Percentiles rank a stretch among this genome's conserved stretches.
phyloP scores from a whole-genome alignment of 2,113 vertebrate species.

The Mionectes macconnelli region DNA sequence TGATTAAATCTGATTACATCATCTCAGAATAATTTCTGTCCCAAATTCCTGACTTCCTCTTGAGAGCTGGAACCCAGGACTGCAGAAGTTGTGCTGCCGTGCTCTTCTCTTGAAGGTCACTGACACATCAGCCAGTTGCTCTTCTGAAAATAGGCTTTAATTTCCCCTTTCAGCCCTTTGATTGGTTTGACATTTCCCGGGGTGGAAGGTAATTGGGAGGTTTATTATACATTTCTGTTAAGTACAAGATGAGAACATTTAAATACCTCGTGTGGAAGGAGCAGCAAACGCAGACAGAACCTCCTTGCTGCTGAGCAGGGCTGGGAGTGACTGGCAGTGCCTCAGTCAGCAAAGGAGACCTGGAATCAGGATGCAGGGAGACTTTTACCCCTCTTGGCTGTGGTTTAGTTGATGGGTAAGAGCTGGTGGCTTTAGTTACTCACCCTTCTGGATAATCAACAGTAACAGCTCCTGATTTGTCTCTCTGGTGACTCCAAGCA shows the following conservation, averaged over 20 bases:
- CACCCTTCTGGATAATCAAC: not conserved
- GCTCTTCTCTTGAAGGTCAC: not conserved
- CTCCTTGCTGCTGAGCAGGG: not conserved
- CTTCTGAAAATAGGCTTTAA: not conserved
- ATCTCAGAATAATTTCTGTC: not conserved
- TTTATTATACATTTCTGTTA: not conserved
- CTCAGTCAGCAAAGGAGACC: not conserved
- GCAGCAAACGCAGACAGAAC: not conserved
- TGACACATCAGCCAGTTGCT: not conserved
- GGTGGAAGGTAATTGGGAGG: not conserved
- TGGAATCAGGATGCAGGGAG: not conserved
- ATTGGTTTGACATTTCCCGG: not conserved
- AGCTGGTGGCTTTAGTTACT: not conserved
- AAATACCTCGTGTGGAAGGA: not conserved
- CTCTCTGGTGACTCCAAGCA: not conserved
- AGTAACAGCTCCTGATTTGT: not conserved
- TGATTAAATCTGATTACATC: not conserved
- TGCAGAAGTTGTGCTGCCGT: fast-evolving
- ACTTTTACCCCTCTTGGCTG: not conserved
- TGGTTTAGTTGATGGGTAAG: not conserved
- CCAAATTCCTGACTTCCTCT: not conserved
- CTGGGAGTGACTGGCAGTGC: not conserved
- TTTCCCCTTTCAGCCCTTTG: not conserved
- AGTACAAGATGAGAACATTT: not conserved
- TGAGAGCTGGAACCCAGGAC: not conserved